A percentile compares a stretch with the other conserved stretches of the same genome.
These are phyloP conservation scores for Anser brachyrhynchus DNA, from an alignment of 2,113 vertebrate species.

Conservation along the genomic window DNA sequence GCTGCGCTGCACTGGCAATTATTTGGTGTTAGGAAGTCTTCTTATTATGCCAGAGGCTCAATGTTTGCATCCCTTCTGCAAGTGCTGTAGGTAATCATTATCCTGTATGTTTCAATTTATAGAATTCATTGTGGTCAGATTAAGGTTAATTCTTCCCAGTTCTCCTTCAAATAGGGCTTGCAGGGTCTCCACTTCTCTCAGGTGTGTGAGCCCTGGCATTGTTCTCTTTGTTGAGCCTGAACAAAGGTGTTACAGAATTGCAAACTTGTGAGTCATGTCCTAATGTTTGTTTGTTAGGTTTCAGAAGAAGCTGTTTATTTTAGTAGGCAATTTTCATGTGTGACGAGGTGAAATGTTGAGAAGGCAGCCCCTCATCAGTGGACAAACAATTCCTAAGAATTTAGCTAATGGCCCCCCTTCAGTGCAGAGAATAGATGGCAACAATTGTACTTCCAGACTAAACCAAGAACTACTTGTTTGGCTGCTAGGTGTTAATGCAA, in stretches of 20 bases:
- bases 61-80: slow-evolving; percentile 8
- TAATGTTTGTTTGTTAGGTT: slow-evolving; percentile 77
- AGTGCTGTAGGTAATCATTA: slow-evolving; percentile 15
- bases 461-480: slow-evolving; percentile 80
- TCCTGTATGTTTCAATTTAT: background rate
- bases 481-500: slow-evolving; percentile 88
- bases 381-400: slow-evolving; percentile 84
- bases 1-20: background rate
- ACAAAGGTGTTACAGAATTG: slow-evolving; percentile 61
- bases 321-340: slow-evolving; percentile 77
- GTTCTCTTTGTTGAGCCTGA: slow-evolving; percentile 35
- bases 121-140: background rate
- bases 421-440: slow-evolving; percentile 81
- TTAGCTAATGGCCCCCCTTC: slow-evolving; percentile 88
- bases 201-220: slow-evolving; percentile 20
- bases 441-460: slow-evolving; percentile 80
- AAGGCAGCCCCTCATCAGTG: slow-evolving; percentile 79
- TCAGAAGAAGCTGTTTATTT: slow-evolving; percentile 81
- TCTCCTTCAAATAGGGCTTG: background rate
- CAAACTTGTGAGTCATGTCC: slow-evolving; percentile 53
- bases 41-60: background rate
- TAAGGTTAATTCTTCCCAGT: background rate
- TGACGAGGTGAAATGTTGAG: slow-evolving; percentile 78
- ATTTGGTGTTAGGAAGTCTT: background rate
- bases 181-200: background rate